Evolutionary conservation across 2,888 invertebrate genomes (phyloP), one percentile per base, ranked within the genome.

Genomic region (Drosophila testacea): DNA sequence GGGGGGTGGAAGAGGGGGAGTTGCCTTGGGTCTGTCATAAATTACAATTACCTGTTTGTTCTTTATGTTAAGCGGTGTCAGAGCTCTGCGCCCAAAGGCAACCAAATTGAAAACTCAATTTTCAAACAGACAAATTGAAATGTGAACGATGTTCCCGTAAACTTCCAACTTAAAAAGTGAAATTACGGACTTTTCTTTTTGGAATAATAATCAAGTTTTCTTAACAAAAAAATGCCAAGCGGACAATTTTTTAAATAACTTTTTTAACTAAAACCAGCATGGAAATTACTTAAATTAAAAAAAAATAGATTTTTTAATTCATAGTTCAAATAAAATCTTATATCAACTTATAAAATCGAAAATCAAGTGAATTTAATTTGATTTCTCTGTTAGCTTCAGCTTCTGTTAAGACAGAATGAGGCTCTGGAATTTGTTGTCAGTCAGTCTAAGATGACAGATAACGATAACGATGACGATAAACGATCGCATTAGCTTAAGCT

Each of bases 21-120:
- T 1, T 28, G 41, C 41, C 52, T 54, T 41, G 42, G n/a, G 42
- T 42, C 51, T 61, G 56, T 54, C 79, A 80, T 80, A 80, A 81
- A 81, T 72, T 77, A 72, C 64, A 77, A 82, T 80, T 79, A 71
- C 80, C 70, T 75, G 72, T 51, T 59, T 63, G 48, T 65, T 64
- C 62, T 54, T 42, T 38, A 48, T 52, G 50, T 54, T 63, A 56
- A 60, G 61, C 61, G 66, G 62, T 59, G 63, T 68, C 69, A 66
- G 46, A 51, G 41, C 47, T 38, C 32, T 27, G 55, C 55, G 60
- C 59, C 51, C 50, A 42, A 41, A 41, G 22, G 60, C 39, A 50
- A 74, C 55, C 62, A 57, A 73, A 73, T 69, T 66, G 62, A 60
- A 75, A 62, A 60, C 55, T 42, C 51, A 61, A 67, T 61, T 67